These are phyloP conservation scores for Felis chaus DNA, from an alignment of 2,113 vertebrate genomes.

Conservation along the genomic window DNA sequence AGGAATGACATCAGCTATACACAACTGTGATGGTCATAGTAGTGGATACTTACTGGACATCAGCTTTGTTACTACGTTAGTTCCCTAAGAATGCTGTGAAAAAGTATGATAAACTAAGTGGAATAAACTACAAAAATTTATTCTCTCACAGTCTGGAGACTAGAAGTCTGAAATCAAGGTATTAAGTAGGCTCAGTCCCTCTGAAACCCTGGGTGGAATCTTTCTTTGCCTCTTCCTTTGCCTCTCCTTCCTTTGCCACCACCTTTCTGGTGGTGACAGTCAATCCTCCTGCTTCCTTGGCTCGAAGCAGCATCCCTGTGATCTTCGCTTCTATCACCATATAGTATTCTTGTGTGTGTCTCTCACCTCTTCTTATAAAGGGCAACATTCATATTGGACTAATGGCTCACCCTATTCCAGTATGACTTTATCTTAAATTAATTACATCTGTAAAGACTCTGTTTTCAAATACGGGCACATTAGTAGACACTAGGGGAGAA, in stretches of 20 bases:
- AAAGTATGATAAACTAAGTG: neutral
- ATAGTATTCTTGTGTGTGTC: neutral
- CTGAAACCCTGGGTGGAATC: fast-evolving
- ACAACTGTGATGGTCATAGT: neutral
- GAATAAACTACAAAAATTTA: neutral
- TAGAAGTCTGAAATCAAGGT: neutral
- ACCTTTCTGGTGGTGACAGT: neutral
- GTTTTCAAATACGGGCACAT: neutral
- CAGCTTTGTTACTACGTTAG: neutral
- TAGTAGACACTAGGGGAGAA: neutral
- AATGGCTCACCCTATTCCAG: neutral
- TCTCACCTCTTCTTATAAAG: neutral
- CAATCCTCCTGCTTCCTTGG: neutral
- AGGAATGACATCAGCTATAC: neutral
- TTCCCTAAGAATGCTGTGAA: neutral
- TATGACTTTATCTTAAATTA: neutral
- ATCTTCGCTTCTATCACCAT: neutral
- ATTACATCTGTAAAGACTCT: neutral
- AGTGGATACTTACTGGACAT: neutral
- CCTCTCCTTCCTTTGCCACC: too few species aligned
- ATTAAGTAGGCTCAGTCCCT: neutral
- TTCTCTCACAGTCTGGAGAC: neutral
- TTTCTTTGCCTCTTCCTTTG: neutral
- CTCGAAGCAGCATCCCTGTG: neutral
- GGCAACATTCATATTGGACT: neutral